Evolutionary conservation across 2,113 vertebrate species (phyloP).

Genomic region (Lasiurus borealis): DNA sequence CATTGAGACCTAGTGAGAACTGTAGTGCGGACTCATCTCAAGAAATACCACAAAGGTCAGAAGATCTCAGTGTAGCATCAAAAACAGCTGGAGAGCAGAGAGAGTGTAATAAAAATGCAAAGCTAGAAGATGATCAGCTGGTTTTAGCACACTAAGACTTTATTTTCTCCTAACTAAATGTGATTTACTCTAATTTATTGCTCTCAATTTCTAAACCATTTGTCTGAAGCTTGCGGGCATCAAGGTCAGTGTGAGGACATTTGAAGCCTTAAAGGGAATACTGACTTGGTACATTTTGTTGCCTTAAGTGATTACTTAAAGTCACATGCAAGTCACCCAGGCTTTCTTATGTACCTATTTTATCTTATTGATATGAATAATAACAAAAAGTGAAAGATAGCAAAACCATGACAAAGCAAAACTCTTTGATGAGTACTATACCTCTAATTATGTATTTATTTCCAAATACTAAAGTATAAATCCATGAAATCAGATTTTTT

Average conservation of each 20-base stretch:
- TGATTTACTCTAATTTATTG: slow-evolving; percentile 70
- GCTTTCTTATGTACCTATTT: background rate
- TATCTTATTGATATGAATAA: background rate
- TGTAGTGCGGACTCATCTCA: background rate
- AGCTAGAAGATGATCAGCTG: slow-evolving; percentile 33
- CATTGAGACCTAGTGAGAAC: background rate
- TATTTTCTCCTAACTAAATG: slow-evolving; percentile 49
- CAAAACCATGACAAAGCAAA: background rate
- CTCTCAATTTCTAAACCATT: slow-evolving; percentile 63
- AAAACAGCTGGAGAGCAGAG: background rate
- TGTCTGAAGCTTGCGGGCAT: slow-evolving; percentile 62
- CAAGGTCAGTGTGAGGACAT: slow-evolving; percentile 53
- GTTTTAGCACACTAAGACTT: slow-evolving; percentile 38
- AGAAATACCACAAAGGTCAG: background rate
- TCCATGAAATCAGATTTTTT: background rate
- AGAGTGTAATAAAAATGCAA: slow-evolving; percentile 62
- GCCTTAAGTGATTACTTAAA: background rate
- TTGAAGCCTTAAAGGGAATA: slow-evolving; percentile 24
- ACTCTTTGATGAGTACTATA: background rate
- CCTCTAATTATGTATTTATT: background rate
- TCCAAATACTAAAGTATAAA: background rate
- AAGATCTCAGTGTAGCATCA: background rate
- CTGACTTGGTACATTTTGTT: background rate
- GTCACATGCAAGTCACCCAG: background rate
- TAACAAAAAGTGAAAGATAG: background rate